These are phyloP conservation scores for Atta texana DNA, from an alignment of 1,140 invertebrate species.

Conservation along the genomic window DNA sequence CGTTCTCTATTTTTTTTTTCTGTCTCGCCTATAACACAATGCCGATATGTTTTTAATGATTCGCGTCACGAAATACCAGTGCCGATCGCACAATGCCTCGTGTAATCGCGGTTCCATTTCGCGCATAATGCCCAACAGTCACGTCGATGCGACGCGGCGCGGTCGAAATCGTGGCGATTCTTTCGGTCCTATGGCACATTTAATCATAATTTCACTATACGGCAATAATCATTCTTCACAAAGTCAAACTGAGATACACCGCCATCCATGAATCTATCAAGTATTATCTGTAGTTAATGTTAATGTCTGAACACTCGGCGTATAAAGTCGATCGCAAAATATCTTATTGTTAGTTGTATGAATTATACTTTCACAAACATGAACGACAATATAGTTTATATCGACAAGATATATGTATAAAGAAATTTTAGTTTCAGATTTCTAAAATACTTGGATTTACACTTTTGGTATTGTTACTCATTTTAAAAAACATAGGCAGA, in stretches of 20 bases:
- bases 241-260: conserved; percentile 24
- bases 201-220: conserved; percentile 47
- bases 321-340: background rate
- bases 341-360: background rate
- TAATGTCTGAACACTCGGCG: background rate
- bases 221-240: conserved; percentile 46
- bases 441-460: background rate
- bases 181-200: conserved; percentile 41
- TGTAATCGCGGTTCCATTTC: conserved; percentile 60
- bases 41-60: conserved; percentile 69
- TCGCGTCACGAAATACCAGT: conserved; percentile 60
- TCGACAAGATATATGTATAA: background rate
- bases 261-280: conserved; percentile 18
- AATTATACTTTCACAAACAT: background rate
- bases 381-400: background rate
- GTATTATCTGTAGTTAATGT: conserved; percentile 13
- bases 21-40: conserved; percentile 57
- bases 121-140: conserved; percentile 54
- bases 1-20: conserved; percentile 23
- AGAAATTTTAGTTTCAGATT: background rate
- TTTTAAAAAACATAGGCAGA: background rate
- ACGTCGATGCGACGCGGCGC: conserved; percentile 54
- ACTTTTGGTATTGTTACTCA: background rate
- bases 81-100: conserved; percentile 46
- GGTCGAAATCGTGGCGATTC: conserved; percentile 50